These are phyloP conservation scores for Echinometra lucunter DNA, from an alignment of 53 echinoderm and acorn worm genomes.

Conservation along the genomic window DNA sequence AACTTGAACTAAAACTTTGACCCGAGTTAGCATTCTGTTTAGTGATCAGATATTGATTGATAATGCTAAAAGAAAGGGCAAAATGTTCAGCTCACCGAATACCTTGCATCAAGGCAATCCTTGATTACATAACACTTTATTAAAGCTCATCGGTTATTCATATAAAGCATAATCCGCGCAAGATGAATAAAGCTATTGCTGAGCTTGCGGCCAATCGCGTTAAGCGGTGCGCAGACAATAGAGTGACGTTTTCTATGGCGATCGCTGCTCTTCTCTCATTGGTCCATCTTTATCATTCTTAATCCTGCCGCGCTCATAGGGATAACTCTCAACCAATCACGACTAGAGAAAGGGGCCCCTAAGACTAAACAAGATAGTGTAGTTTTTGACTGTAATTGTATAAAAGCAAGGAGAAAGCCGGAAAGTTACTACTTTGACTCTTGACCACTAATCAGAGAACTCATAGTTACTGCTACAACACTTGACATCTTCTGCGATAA, in stretches of 20 bases:
- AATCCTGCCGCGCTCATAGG: not conserved
- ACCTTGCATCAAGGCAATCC: no score
- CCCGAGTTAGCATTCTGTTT: no score
- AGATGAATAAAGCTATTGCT: no score
- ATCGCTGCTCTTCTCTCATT: not conserved
- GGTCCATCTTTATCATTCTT: not conserved
- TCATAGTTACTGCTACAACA: not conserved
- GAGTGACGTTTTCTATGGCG: not conserved
- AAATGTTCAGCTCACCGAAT: no score
- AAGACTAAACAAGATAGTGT: not conserved
- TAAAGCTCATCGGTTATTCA: no score
- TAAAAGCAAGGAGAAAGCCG: not conserved
- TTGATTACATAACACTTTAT: no score
- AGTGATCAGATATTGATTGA: no score
- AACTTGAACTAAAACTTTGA: no score
- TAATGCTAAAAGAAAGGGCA: no score
- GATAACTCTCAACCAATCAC: slow-evolving; percentile 5
- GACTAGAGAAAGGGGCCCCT: not conserved
- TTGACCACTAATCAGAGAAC: not conserved
- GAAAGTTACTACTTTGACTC: not conserved
- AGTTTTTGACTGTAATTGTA: not conserved
- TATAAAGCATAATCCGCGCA: no score
- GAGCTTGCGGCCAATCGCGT: no score
- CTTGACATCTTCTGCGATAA: not conserved
- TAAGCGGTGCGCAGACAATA: not conserved